Conservation (phyloP, 2,888 invertebrate species). For the Amphimallon solstitiale region DNA sequence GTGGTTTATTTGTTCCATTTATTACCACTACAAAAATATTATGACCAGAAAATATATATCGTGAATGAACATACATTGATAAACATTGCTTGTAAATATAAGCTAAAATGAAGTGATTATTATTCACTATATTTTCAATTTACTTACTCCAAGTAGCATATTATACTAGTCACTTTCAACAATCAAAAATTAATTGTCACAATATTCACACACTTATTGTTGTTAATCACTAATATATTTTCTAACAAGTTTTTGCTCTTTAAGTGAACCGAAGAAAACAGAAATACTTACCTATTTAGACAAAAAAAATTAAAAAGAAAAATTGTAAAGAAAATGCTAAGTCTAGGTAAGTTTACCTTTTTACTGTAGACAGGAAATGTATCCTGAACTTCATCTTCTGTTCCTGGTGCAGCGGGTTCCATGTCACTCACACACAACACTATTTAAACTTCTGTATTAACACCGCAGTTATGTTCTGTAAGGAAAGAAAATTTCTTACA, state of each 20-base stretch:
- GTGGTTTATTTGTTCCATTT: too few species aligned
- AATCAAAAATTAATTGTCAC: slow-evolving; percentile 13
- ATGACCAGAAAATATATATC: too few species aligned
- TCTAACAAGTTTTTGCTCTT: slow-evolving; percentile 2
- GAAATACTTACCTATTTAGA: slow-evolving; percentile 39
- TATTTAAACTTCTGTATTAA: slow-evolving; percentile 15
- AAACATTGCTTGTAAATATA: too few species aligned
- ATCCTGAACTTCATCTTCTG: slow-evolving; percentile 46
- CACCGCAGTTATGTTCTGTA: slow-evolving; percentile 26
- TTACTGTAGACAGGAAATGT: slow-evolving; percentile 42
- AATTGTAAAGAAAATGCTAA: not conserved
- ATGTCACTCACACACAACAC: slow-evolving; percentile 41
- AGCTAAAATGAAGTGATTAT: not conserved
- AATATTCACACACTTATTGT: slow-evolving; percentile 14
- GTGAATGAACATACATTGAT: too few species aligned
- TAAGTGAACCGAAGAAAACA: slow-evolving; percentile 22
- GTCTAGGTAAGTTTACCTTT: slow-evolving; percentile 45
- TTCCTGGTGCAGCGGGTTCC: slow-evolving; percentile 51
- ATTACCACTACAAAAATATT: too few species aligned
- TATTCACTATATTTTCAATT: slow-evolving; percentile 19
- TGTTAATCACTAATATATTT: slow-evolving; percentile 14
- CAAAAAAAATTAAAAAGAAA: slow-evolving; percentile 6
- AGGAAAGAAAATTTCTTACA: slow-evolving; percentile 37
- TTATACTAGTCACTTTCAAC: slow-evolving; percentile 3
- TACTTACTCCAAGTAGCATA: slow-evolving; percentile 14